Conservation (phyloP, 1,140 invertebrate species). For the Sarcophaga peregrina region DNA sequence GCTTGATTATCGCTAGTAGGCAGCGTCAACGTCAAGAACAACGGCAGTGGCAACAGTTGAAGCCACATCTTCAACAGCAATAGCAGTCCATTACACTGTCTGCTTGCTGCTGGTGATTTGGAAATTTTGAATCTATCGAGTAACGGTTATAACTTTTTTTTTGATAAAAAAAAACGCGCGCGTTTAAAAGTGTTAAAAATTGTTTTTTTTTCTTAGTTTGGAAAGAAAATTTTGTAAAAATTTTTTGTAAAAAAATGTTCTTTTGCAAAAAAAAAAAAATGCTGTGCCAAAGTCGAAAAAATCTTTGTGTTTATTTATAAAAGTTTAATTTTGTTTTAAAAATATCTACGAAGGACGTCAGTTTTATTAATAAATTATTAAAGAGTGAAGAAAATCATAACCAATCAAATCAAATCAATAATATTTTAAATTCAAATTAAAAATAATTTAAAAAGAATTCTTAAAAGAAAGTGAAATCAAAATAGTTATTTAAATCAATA, state of each 20-base stretch:
- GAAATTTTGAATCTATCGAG: not conserved
- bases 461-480: not conserved
- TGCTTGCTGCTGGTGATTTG: not conserved
- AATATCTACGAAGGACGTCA: constrained; percentile 29
- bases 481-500: not conserved
- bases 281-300: not conserved
- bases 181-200: not conserved
- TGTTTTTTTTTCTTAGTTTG: not conserved
- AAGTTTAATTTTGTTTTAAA: constrained; percentile 30
- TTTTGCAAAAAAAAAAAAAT: too few species aligned
- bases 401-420: too few species aligned
- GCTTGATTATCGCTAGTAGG: too few species aligned
- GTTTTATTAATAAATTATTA: too few species aligned
- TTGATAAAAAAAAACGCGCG: not conserved
- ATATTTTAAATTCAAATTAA: not conserved
- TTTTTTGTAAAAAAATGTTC: too few species aligned
- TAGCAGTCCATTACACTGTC: not conserved
- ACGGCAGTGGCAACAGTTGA: constrained; percentile 23
- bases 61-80: not conserved
- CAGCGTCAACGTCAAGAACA: not conserved
- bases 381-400: too few species aligned
- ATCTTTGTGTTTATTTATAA: constrained; percentile 26
- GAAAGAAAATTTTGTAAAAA: too few species aligned
- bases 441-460: not conserved
- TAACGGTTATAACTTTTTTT: too few species aligned